Evolutionary conservation across 2,797 vertebrate genomes (phyloP).

Genomic region (Alfaro cultratus): DNA sequence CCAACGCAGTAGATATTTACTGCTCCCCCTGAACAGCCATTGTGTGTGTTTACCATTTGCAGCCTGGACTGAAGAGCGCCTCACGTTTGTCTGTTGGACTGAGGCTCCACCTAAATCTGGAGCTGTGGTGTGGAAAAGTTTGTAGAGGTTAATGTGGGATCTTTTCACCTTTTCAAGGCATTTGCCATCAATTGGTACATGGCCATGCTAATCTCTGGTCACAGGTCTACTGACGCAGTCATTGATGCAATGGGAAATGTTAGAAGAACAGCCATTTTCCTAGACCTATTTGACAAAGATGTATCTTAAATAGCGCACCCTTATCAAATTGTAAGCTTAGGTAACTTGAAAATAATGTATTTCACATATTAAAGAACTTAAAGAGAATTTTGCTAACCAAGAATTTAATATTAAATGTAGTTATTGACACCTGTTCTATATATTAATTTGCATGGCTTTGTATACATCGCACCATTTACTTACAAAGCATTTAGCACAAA

Average conservation of each 20-base stretch:
- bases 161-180: constrained; percentile 55
- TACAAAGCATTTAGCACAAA: constrained; percentile 8
- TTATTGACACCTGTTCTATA: background rate
- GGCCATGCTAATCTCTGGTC: constrained; percentile 44
- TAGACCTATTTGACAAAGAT: constrained; percentile 21
- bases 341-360: constrained; percentile 3
- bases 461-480: background rate
- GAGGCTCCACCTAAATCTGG: constrained; percentile 57
- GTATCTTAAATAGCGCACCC: constrained; percentile 18
- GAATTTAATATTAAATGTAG: background rate
- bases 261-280: constrained; percentile 44
- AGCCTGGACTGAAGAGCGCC: constrained; percentile 31
- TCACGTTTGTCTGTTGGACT: constrained; percentile 46
- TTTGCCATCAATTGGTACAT: constrained; percentile 34
- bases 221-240: constrained; percentile 60
- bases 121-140: constrained; percentile 52
- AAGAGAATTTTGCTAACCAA: background rate
- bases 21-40: constrained; percentile 49
- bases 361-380: background rate
- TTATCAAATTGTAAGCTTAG: constrained; percentile 5
- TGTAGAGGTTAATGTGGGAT: constrained; percentile 41
- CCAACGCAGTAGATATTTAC: constrained; percentile 70
- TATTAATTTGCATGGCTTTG: background rate
- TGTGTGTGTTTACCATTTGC: constrained; percentile 41
- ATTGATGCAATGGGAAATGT: constrained; percentile 53